A percentile compares a stretch with the other conserved stretches of the same genome.
Evolutionary conservation across 2,113 vertebrate genomes (phyloP).

Genomic region (Numida meleagris): DNA sequence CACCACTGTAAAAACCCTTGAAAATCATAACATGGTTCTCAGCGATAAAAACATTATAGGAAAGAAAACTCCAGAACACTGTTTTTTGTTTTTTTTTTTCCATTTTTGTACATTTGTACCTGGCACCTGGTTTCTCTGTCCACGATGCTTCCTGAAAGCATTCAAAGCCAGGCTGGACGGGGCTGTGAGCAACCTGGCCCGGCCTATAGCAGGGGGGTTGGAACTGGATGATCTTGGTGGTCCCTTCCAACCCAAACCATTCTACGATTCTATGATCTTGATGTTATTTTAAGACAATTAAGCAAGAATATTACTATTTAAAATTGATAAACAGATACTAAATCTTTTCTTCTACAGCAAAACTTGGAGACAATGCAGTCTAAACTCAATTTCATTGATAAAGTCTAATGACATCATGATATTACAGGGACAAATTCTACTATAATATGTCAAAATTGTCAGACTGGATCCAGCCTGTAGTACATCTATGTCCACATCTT

Average conservation of each 20-base stretch:
- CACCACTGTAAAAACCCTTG: neutral
- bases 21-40: neutral
- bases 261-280: neutral
- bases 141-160: neutral
- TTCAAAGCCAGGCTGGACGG: too few relatives aligned
- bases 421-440: neutral
- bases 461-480: neutral
- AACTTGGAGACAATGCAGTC: neutral
- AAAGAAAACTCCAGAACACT: neutral
- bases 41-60: neutral
- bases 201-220: too few relatives aligned
- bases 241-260: too few relatives aligned
- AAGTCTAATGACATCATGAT: neutral
- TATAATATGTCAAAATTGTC: neutral
- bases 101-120: neutral
- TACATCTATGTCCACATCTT: neutral
- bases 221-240: too few relatives aligned
- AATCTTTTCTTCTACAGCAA: neutral
- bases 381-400: neutral
- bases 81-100: neutral
- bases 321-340: neutral
- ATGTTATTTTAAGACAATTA: neutral
- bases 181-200: too few relatives aligned
- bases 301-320: neutral
- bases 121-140: neutral